A percentile compares a stretch with the other conserved stretches of the same genome.
Evolutionary conservation across 2,113 vertebrate genomes (phyloP).

Genomic region (Anguilla rostrata): DNA sequence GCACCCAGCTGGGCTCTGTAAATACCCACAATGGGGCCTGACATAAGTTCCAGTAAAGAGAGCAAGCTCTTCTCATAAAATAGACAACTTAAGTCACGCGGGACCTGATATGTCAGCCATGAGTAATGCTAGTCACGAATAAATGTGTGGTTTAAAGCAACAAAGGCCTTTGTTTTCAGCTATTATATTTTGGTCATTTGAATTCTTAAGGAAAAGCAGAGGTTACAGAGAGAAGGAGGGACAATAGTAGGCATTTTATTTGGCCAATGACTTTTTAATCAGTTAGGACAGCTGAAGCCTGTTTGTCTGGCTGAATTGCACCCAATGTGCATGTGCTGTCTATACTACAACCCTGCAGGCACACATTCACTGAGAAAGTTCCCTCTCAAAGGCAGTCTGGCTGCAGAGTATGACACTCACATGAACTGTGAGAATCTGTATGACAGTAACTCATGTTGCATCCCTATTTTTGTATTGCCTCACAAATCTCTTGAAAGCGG

Average conservation of each 20-base stretch:
- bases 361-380: neutral
- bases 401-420: neutral
- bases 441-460: neutral
- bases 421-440: neutral
- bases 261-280: conserved; percentile 4
- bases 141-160: neutral
- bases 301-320: neutral
- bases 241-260: neutral
- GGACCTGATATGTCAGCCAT: neutral
- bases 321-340: neutral
- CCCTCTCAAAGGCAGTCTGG: neutral
- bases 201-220: neutral
- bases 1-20: neutral
- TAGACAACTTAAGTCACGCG: neutral
- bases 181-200: neutral
- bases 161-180: conserved; percentile 18
- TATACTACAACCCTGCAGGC: neutral
- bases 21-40: neutral
- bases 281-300: neutral
- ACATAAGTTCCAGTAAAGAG: neutral
- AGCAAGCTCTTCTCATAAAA: neutral
- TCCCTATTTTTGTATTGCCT: neutral
- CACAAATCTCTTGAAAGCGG: neutral
- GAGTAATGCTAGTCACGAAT: neutral
- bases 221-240: neutral